Conservation (phyloP, 2,888 invertebrate species). For the Melanchra persicariae region DNA sequence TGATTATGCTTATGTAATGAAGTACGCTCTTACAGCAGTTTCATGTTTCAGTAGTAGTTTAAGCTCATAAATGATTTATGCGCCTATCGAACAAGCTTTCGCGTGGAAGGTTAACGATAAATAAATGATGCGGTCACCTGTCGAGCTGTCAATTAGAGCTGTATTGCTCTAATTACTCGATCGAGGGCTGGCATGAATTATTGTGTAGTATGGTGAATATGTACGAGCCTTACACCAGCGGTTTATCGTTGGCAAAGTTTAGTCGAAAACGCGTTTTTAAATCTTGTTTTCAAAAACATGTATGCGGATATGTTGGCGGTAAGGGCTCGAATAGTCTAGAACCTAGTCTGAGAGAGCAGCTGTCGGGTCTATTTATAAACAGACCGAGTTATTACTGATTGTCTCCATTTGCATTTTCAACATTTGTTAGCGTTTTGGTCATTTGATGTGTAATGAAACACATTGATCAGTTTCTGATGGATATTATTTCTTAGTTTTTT, state of each 20-base stretch:
- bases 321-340: neutral
- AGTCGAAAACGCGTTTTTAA: too few relatives aligned
- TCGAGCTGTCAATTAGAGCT: neutral
- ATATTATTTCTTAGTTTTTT: too few relatives aligned
- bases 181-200: neutral
- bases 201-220: neutral
- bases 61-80: neutral
- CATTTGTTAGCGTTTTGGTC: neutral
- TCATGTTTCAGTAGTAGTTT: too few relatives aligned
- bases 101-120: neutral
- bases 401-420: neutral
- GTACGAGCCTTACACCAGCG: too few relatives aligned
- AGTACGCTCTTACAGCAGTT: too few relatives aligned
- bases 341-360: neutral
- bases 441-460: neutral
- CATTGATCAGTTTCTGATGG: neutral
- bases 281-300: too few relatives aligned
- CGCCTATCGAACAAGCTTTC: neutral
- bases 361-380: neutral
- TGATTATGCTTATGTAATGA: too few relatives aligned
- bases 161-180: too few relatives aligned
- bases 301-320: too few relatives aligned
- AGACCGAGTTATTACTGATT: neutral
- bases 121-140: slow-evolving; percentile 1
- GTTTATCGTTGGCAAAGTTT: too few relatives aligned